Percentiles rank a stretch among this genome's conserved stretches.
Conservation (phyloP, 2,797 vertebrate genomes). For the Cryptoblepharus egeriae region DNA sequence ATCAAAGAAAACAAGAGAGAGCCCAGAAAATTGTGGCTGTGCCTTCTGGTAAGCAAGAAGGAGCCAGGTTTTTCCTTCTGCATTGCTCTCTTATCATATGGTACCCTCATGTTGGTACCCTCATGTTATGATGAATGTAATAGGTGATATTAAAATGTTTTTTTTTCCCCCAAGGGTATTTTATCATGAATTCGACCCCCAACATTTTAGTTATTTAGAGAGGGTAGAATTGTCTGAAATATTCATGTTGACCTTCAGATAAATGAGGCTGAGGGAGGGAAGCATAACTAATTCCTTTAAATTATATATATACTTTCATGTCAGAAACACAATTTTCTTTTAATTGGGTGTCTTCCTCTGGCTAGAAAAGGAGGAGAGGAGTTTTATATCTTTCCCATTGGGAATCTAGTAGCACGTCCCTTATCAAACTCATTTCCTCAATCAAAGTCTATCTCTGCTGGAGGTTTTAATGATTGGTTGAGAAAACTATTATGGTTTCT, state of each 20-base stretch:
- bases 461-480: background rate
- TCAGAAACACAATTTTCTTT: conserved; percentile 29
- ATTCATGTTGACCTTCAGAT: conserved; percentile 12
- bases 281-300: conserved; percentile 10
- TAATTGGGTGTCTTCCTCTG: conserved; percentile 20
- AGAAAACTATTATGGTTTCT: background rate
- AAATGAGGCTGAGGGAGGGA: background rate
- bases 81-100: background rate
- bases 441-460: conserved; percentile 5
- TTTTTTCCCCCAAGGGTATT: background rate
- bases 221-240: background rate
- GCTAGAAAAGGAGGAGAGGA: conserved; percentile 25
- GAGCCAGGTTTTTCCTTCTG: background rate
- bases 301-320: background rate
- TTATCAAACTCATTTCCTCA: conserved; percentile 38
- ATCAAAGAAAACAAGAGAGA: no score
- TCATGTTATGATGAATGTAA: background rate
- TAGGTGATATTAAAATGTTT: background rate
- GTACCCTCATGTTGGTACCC: background rate
- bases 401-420: conserved; percentile 4
- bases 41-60: background rate
- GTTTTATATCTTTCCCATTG: conserved; percentile 23
- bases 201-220: background rate
- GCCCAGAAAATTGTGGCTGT: background rate
- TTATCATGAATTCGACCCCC: background rate